phyloP scores from a whole-genome alignment of 2,113 vertebrate species.

The Callithrix jacchus region DNA sequence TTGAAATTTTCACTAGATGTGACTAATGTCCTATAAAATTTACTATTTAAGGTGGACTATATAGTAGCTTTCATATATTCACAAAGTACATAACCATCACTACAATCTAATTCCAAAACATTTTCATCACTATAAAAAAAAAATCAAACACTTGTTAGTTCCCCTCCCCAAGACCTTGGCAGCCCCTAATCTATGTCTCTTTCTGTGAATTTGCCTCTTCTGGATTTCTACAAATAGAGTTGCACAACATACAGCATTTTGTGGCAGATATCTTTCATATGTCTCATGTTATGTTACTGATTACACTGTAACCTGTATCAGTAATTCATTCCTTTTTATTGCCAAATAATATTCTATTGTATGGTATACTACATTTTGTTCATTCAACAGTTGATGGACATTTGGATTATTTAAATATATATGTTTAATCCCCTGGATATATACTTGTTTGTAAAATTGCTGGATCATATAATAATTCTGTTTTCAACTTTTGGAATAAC shows the following conservation, averaged over 20 bases:
- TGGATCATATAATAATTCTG: not conserved
- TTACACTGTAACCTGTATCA: not conserved
- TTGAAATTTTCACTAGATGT: not conserved
- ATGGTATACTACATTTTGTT: not conserved
- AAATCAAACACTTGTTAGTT: not conserved
- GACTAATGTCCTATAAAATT: not conserved
- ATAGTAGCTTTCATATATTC: not conserved
- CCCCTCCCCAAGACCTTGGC: not conserved
- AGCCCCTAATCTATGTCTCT: not conserved
- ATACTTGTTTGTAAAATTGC: not conserved
- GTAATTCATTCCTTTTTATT: not conserved
- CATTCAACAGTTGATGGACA: not conserved
- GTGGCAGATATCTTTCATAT: not conserved
- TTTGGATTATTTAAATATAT: not conserved
- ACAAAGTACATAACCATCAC: not conserved
- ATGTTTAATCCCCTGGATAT: not conserved
- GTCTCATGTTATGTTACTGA: not conserved
- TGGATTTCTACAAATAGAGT: not conserved
- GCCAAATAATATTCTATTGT: not conserved
- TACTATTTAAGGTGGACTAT: not conserved
- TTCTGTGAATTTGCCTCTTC: not conserved
- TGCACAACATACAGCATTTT: not conserved
- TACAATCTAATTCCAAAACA: not conserved
- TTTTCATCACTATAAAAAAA: not conserved
- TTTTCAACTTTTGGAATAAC: not conserved